Evolutionary conservation across 2,888 invertebrate species (phyloP).

Genomic region (Drosophila birchii): DNA sequence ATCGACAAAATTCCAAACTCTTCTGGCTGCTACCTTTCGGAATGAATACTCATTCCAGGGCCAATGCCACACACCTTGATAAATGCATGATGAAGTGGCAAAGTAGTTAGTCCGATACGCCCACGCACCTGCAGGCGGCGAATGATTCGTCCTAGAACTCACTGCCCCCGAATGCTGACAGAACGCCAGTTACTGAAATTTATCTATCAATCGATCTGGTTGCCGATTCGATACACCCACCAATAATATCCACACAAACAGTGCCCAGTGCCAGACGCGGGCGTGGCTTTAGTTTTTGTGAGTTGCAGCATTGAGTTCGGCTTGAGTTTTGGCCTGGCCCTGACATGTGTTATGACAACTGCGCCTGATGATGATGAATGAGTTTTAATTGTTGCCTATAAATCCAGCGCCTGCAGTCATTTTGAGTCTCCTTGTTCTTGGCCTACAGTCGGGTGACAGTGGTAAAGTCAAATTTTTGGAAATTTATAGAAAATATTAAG

Average conservation of each 20-base stretch:
- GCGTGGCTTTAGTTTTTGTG: constrained; percentile 56
- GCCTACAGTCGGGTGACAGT: constrained; percentile 27
- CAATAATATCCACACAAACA: constrained; percentile 33
- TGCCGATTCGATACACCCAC: constrained; percentile 73
- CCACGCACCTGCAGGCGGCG: constrained; percentile 73
- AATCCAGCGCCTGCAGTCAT: constrained; percentile 60
- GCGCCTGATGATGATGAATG: constrained; percentile 75
- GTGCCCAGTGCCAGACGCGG: constrained; percentile 72
- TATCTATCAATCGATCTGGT: constrained; percentile 79
- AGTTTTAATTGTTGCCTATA: constrained; percentile 81
- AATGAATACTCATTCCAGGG: constrained; percentile 36
- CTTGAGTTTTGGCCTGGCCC: constrained; percentile 47
- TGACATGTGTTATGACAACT: constrained; percentile 72
- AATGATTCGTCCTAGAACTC: constrained; percentile 30
- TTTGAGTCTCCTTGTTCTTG: constrained; percentile 41
- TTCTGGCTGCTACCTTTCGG: constrained; percentile 19
- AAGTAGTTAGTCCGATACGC: constrained; percentile 68
- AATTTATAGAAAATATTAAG: not conserved
- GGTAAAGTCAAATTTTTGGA: not conserved
- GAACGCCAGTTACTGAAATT: constrained; percentile 75
- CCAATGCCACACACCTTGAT: constrained; percentile 78
- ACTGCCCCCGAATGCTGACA: constrained; percentile 64
- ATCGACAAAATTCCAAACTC: constrained; percentile 10
- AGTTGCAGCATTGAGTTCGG: constrained; percentile 35
- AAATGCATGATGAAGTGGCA: constrained; percentile 71